Evolutionary conservation across 2,797 vertebrate genomes (phyloP).

Genomic region (Gila robusta): DNA sequence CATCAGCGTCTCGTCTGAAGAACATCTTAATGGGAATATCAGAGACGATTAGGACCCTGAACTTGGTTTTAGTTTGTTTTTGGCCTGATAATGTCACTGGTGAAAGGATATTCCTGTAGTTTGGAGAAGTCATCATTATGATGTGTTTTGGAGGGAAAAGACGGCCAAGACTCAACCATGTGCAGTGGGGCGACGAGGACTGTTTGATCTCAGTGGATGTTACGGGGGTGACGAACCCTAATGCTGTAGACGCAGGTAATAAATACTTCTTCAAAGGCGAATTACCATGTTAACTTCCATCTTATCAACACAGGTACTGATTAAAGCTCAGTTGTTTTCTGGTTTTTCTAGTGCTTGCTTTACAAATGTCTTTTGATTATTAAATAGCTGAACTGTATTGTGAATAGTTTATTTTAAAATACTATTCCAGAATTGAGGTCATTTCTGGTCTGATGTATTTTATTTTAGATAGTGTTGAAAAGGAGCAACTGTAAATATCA

Average conservation of each 20-base stretch:
- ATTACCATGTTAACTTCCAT: neutral
- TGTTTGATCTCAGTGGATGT: slow-evolving; percentile 69
- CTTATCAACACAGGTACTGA: neutral
- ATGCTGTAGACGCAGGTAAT: slow-evolving; percentile 75
- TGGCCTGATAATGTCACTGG: slow-evolving; percentile 4
- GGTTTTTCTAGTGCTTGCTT: neutral
- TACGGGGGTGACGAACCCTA: slow-evolving; percentile 66
- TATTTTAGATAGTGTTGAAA: neutral
- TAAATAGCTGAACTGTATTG: neutral
- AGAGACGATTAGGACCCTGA: neutral
- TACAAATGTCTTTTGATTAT: neutral
- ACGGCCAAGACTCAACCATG: slow-evolving; percentile 56
- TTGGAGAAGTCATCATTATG: slow-evolving; percentile 66
- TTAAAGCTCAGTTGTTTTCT: neutral
- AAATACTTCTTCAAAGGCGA: slow-evolving; percentile 4
- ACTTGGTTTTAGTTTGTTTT: slow-evolving; percentile 1
- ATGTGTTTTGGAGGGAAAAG: slow-evolving; percentile 76
- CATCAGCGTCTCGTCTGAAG: neutral
- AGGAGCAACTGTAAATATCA: too few species aligned
- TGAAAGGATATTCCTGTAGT: neutral
- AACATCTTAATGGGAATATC: neutral
- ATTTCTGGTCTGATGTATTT: neutral
- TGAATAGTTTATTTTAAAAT: neutral
- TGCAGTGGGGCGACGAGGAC: slow-evolving; percentile 69
- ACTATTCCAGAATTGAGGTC: neutral